A percentile compares a stretch with the other conserved stretches of the same genome.
These are phyloP conservation scores for Zaprionus lachaisei DNA, from an alignment of 1,140 invertebrate genomes.

Conservation along the genomic window DNA sequence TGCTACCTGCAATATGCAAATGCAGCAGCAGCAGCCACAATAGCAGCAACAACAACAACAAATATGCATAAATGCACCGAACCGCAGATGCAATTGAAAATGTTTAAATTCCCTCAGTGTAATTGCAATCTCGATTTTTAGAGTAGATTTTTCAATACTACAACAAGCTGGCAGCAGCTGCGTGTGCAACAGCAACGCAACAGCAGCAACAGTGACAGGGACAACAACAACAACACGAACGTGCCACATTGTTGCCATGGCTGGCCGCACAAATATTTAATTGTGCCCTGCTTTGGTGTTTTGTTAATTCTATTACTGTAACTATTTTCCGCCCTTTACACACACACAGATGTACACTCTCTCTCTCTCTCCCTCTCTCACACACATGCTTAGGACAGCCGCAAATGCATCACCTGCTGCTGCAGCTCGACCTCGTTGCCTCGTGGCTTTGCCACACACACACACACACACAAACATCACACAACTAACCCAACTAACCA, in stretches of 20 bases:
- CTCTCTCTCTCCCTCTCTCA: not conserved
- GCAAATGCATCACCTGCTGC: conserved; percentile 54
- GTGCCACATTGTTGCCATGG: conserved; percentile 33
- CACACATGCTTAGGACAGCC: conserved; percentile 23
- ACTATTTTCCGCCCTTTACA: conserved; percentile 49
- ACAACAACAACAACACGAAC: not conserved
- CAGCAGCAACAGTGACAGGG: not conserved
- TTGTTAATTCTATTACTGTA: conserved; percentile 73
- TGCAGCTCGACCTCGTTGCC: conserved; percentile 38
- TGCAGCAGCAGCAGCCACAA: not conserved
- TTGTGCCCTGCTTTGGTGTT: conserved; percentile 57
- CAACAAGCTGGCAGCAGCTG: not conserved
- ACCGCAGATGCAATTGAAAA: conserved; percentile 44
- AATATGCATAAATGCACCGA: conserved; percentile 40
- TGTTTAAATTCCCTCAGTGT: conserved; percentile 18
- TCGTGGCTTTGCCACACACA: conserved; percentile 26
- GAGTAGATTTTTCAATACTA: conserved; percentile 3
- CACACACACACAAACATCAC: conserved; percentile 21
- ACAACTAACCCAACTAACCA: conserved; percentile 38
- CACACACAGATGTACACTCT: conserved; percentile 15
- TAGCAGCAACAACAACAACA: not conserved
- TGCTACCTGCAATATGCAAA: conserved; percentile 5
- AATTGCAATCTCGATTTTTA: conserved; percentile 20
- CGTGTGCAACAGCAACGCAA: conserved; percentile 3
- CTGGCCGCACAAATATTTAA: conserved; percentile 65